Conservation (phyloP, 2,888 invertebrate species). For the Drosophila hamatofila region DNA sequence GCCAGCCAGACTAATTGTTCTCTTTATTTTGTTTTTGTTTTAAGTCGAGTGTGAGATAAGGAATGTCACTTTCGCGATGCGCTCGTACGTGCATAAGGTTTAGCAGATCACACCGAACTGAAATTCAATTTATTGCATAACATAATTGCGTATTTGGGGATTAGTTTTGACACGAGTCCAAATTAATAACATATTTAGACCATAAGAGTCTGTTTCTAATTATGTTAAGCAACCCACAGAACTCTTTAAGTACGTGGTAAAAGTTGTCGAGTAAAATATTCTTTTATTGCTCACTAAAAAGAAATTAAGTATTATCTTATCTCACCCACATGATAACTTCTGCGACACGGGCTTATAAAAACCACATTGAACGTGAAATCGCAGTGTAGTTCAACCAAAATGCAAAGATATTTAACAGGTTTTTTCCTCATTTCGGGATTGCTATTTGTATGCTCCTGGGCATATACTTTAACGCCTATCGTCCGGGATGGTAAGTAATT, state of each 20-base stretch:
- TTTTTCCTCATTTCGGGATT: neutral
- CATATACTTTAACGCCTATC: slow-evolving; percentile 1
- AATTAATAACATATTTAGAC: slow-evolving; percentile 8
- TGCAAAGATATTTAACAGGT: neutral
- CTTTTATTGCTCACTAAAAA: too few species aligned
- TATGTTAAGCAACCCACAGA: neutral
- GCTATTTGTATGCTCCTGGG: neutral
- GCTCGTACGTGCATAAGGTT: too few species aligned
- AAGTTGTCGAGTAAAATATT: neutral
- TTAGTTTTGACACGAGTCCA: slow-evolving; percentile 1
- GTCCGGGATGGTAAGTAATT: neutral
- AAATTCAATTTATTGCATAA: slow-evolving; percentile 5
- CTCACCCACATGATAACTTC: neutral
- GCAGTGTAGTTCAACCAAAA: neutral
- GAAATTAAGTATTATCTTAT: neutral
- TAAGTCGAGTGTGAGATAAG: too few species aligned
- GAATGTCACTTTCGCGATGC: too few species aligned
- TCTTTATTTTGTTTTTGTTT: too few species aligned
- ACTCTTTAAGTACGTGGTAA: neutral
- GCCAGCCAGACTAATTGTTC: too few species aligned
- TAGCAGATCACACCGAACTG: too few species aligned
- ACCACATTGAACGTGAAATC: neutral
- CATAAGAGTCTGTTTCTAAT: neutral
- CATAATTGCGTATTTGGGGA: neutral
- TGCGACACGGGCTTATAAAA: neutral